Percentiles rank a stretch among this genome's conserved stretches.
Conservation (phyloP, 2,888 invertebrate genomes). For the Halictus quadricinctus region DNA sequence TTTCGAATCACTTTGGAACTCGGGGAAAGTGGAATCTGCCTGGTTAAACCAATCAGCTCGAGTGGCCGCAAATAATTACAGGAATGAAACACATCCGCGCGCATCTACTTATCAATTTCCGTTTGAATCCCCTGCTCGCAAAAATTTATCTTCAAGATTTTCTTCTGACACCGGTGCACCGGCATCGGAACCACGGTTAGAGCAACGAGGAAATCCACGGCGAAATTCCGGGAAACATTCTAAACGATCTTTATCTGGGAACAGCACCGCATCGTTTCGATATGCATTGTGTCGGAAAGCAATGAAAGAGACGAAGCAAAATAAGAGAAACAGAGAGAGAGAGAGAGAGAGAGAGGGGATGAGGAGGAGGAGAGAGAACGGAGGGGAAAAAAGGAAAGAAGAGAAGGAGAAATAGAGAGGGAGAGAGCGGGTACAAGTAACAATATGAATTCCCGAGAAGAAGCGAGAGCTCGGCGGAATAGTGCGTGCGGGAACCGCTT, state of each 20-base stretch:
- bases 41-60: not conserved
- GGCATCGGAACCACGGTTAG: not conserved
- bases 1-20: not conserved
- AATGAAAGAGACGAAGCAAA: conserved; percentile 3
- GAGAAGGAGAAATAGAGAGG: not conserved
- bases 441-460: conserved; percentile 45
- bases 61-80: not conserved
- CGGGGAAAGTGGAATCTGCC: not conserved
- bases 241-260: conserved; percentile 7
- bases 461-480: conserved; percentile 44
- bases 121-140: not conserved
- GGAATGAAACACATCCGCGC: no score
- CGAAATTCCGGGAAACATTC: not conserved
- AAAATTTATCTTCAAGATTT: not conserved
- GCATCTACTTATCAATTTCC: no score
- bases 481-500: conserved; percentile 71
- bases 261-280: conserved; percentile 8
- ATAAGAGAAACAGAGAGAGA: not conserved
- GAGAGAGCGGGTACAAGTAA: conserved; percentile 20
- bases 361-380: not conserved
- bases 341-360: not conserved
- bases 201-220: not conserved
- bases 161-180: not conserved
- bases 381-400: not conserved
- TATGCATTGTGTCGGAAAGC: conserved; percentile 13